Conservation (phyloP, 2,888 invertebrate genomes). For the Eristalis arbustorum region DNA sequence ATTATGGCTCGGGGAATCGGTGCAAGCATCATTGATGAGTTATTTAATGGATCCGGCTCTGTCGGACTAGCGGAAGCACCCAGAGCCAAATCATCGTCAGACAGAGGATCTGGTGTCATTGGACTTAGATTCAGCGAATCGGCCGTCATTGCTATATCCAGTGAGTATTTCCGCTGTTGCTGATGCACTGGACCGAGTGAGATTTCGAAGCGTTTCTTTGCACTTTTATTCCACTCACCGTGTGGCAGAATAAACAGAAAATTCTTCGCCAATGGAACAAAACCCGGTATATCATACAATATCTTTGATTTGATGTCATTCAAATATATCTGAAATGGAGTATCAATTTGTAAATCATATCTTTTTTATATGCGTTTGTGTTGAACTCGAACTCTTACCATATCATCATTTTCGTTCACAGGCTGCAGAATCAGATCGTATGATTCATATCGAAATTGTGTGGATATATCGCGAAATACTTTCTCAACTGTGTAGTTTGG, state of each 20-base stretch:
- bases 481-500: conserved; percentile 77
- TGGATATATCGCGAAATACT: conserved; percentile 77
- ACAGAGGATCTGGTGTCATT: conserved; percentile 76
- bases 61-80: conserved; percentile 80
- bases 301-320: conserved; percentile 74
- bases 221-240: conserved; percentile 76
- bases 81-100: conserved; percentile 79
- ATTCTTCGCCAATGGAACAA: conserved; percentile 76
- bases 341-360: neutral
- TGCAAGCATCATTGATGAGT: conserved; percentile 61
- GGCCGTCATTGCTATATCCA: conserved; percentile 66
- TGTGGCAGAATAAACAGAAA: conserved; percentile 75
- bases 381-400: conserved; percentile 72
- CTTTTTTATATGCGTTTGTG: neutral
- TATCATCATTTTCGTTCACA: conserved; percentile 72
- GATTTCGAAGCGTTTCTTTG: conserved; percentile 75
- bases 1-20: conserved; percentile 55
- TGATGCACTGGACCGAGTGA: conserved; percentile 46
- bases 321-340: conserved; percentile 75
- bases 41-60: conserved; percentile 73
- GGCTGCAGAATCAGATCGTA: conserved; percentile 79
- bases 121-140: conserved; percentile 77
- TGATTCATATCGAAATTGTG: conserved; percentile 77
- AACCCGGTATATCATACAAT: conserved; percentile 76
- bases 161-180: conserved; percentile 48